Evolutionary conservation across 2,113 vertebrate species (phyloP), one percentile per base, ranked within the genome.

Genomic region (Halcyon malimbica): DNA sequence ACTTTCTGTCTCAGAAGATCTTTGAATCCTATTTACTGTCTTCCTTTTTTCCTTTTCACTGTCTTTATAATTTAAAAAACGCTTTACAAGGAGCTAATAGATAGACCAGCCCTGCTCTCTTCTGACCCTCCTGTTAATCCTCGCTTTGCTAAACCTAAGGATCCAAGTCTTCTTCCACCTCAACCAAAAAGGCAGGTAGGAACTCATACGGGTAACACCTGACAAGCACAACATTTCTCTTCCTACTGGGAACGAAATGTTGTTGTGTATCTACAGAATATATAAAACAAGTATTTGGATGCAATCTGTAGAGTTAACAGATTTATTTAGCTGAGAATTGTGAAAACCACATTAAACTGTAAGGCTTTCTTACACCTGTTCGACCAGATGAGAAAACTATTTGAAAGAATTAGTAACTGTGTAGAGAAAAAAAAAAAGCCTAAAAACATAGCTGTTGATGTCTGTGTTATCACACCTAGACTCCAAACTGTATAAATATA

Each of bases 171-270:
- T 74, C 97, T 98, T 14, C 97, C 98, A 94, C 97, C 98, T 96
- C 97, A 98, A 75, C 97, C 98, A 80, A 98, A 98, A 98, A 98
- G 96, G 94, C 99, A 99, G 99, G 99, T 99, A 99, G 97, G 98
- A 93, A 91, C 95, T 93, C 60, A 42, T 77, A 3, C 35, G n/a
- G 68, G 23, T 56, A 24, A 33, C 24, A 26, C 21, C 11, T 65
- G 64, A 73, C 53, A 83, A 60, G 10, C 48, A 57, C 44, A 21
- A 39, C 33, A 7, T 70, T 81, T 39, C 42, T 93, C 15, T 26
- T 67, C 20, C 33, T 76, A 39, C 48, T 60, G 19, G n/a, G 21
- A 83, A 3, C 65, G 70, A 10, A 1, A 4, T 83, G 50, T 62
- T 48, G 2, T 3, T 90, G 51, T 59, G 19, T 85, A 60, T 26